Base-by-base conservation (phyloP, 92 coral and sea anemone species). In the Phenganax marumi region DNA sequence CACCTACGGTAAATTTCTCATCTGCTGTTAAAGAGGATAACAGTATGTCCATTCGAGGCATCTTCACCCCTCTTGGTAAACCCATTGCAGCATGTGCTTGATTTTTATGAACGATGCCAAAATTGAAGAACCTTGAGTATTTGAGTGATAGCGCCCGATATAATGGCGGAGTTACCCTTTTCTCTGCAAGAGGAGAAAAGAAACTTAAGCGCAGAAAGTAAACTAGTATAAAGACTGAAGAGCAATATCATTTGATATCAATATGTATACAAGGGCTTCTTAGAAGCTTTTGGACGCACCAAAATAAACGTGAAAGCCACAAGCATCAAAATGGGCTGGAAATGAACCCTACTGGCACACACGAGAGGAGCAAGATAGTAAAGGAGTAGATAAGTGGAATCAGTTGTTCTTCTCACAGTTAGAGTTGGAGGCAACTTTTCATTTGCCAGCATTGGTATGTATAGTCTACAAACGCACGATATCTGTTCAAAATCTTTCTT, bases 61-160 rank as follows among this genome's bases (percentile, higher is more conserved):
- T 84, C 39, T 86, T 61, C 68, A 80, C 82, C 17, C 88, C 66
- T 62, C 79, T 83, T 85, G 87, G 84, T 54, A 90, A 86, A 19
- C 86, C 91, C 54, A 19, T 75, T 61, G 89, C 84, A 52, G 84
- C 88, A 8, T 71, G 66, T 16, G 86, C 83, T 25, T 25, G 63
- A 3, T 95, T 93, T 68, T 88, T 87, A 7, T 89, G 89, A 12
- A 88, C 58, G 24, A 92, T 93, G 39, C 92, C 98, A 81, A 95
- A 95, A 87, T 87, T 87, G 84, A 95, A 95, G 79, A 87, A 92
- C 51, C 84, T 90, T 53, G 93, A 92, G 58, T 95, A 95, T 61
- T 84, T 92, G 19, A 95, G 73, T 24, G 98, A 81, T 46, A 91
- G 75, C 8, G 93, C 95, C 25, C 92, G 91, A 70, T 89, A 90